Evolutionary conservation across 92 coral and sea anemone species (phyloP), one percentile per base, ranked within the genome.

Genomic region (Heteractis magnifica): DNA sequence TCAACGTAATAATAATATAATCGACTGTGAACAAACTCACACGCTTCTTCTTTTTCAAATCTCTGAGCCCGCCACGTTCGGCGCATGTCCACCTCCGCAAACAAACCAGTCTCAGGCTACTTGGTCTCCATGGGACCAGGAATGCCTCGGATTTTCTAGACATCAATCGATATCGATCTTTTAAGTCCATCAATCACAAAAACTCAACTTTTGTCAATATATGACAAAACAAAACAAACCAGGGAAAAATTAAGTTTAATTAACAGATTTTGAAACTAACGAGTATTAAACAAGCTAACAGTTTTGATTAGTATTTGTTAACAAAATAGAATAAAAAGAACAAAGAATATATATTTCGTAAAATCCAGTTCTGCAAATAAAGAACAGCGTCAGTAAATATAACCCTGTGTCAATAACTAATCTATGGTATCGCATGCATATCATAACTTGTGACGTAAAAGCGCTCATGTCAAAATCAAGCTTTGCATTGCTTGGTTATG

Each of bases 51-150:
- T 78, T 77, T 77, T 85, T 71, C 53, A 85, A 78, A 78, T 65
- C 20, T 52, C 23, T 26, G 77, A 85, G 86, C 77, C 83, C 88
- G 83, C 88, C 83, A 65, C 88, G 71, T 85, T 84, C 44, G 58
- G 88, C 88, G 88, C 88, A 85, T 85, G 88, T 85, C 79, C 82
- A 85, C 88, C 78, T 85, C 88, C 88, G 76, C 77, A 53, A 34
- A 26, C 60, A 21, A 50, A 51, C 64, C 77, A 62, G 83, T 41
- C 18, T 83, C 88, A 78, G 87, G 60, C 77, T 53, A 49, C 68
- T 53, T 34, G 44, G 44, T 34, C 44, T 34, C 44, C 44, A 34
- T 34, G 44, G 44, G 44, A 34, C 44, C 44, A 34, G 44, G 44
- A 34, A 34, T 34, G 44, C 44, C 44, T 34, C 44, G 44, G 44